Evolutionary conservation across 2,113 vertebrate genomes (phyloP), one percentile per base, ranked within the genome.

Genomic region (Protobothrops flavoviridis): DNA sequence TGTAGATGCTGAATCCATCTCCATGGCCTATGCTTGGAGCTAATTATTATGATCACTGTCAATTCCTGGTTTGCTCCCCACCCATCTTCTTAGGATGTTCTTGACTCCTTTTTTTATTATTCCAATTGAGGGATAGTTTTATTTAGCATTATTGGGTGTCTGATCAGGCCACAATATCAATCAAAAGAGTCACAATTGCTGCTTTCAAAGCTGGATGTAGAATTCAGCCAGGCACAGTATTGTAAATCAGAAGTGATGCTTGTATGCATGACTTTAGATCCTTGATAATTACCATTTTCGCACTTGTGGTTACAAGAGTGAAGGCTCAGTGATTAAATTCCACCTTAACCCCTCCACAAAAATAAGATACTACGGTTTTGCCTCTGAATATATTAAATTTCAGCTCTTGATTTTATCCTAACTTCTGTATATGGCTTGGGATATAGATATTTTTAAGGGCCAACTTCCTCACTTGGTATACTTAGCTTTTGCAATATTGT

Each of bases 1-100:
- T 94, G 43, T 33, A 55, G 61, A 95, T 93, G 50, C 48, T 26
- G 3, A 95, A 92, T 13, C 0, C 90, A 87, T 87, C 45, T 52
- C 56, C 26, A 74, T 15, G 0, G 20, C 0, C 0, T 0, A 6
- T 50, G 94, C 92, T 94, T 59, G 33, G 93, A 81, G 93, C 93
- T 0, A 1, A 96, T 96, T 92, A 95, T 96, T 93, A 92, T 91
- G 91, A 86, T 48, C 92, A 93, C 90, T 94, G 48, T 92, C 89
- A 87, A 26, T 86, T 29, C 39, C 56, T 64, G n/a, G 3, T 90
- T 93, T 29, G 5, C 92, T 50, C 3, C 17, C 21, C 56, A 45
- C 69, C 87, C 53, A 48, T 3, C 92, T 90, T 95, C 94, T 94
- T 94, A 94, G 57, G 93, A 93, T 88, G 29, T 0, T 0, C 6